Base-by-base conservation (phyloP, 2,797 vertebrate genomes). In the Lepilemur septentrionalis region DNA sequence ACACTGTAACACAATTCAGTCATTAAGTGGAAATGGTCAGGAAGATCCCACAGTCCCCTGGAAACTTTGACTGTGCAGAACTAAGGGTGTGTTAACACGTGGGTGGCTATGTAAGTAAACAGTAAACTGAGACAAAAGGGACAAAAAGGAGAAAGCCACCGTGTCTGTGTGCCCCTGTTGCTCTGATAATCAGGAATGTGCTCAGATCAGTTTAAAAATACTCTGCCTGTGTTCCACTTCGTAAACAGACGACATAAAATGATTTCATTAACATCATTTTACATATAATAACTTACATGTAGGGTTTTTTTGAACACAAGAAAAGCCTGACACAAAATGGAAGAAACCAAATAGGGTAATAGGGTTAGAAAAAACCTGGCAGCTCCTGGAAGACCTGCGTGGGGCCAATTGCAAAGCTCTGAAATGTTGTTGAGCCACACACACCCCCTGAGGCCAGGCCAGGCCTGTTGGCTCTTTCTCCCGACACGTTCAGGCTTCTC, bases 351-450 rank as follows among this genome's bases (percentile, higher is more conserved):
- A 93, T 38, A 87, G 10, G 14, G 55, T 35, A 52, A 52, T 10
- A 69, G 25, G 8, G 78, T 93, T 95, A 88, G 63, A 61, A 73
- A 72, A 86, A 72, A 79, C 46, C 57, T 93, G 85, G 80, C 80
- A 92, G 48, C 25, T 81, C 69, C 83, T 72, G 41, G 35, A 41
- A 22, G 91, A 95, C 32, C 72, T 22, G 22, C 20, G 1, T 0
- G 4, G 43, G 35, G 76, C 61, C 61, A 28, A 11, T 3, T 57
- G 70, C 65, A 72, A n/a, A 35, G 23, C 18, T 57, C 59, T 18
- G 43, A 23, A 3, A 10, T 25, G 70, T 4, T 2, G 28, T 35
- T 28, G 38, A 43, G 63, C 67, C 57, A 75, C 55, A 9, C 90
- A 75, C 61, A 14, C 90, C 75, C 55, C 25, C 20, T 0, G 46